Evolutionary conservation across 2,797 vertebrate species (phyloP).

Genomic region (Parambassis ranga): DNA sequence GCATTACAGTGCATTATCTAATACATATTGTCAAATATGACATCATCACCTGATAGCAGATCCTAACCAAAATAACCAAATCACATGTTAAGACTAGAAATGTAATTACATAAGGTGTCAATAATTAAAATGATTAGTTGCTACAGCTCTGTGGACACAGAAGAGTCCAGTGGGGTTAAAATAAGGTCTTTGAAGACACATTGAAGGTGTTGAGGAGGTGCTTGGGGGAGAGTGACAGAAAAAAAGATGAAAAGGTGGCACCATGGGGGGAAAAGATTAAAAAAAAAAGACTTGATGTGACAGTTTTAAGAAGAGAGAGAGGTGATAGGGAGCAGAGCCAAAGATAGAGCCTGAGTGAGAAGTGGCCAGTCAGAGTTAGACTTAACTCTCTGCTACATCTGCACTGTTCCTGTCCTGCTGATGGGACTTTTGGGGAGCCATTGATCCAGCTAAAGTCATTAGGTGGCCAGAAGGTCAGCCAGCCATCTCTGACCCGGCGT

Average conservation of each 20-base stretch:
- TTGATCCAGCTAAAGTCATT: conserved; percentile 75
- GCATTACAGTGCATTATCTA: no score
- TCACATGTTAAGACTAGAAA: no score
- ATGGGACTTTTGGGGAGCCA: conserved; percentile 45
- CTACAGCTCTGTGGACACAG: no score
- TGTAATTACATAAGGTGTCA: no score
- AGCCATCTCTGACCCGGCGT: conserved; percentile 60
- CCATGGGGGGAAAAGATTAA: not conserved
- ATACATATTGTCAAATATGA: no score
- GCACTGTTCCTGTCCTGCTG: conserved; percentile 1
- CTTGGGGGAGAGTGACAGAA: not conserved
- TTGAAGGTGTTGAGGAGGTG: conserved; percentile 14
- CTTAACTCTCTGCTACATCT: not conserved
- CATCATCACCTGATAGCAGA: no score
- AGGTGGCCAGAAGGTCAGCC: conserved; percentile 68
- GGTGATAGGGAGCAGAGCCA: conserved; percentile 10
- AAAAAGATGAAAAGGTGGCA: conserved; percentile 1
- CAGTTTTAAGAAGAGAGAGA: not conserved
- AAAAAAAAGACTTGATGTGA: not conserved
- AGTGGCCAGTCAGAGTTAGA: not conserved
- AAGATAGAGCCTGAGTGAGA: conserved; percentile 2
- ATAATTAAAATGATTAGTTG: no score
- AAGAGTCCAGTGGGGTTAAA: no score
- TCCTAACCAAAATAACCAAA: no score
- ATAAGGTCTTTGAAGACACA: conserved; percentile 14